phyloP scores from a whole-genome alignment of 2,888 invertebrate genomes.

The Athrips mouffetella region DNA sequence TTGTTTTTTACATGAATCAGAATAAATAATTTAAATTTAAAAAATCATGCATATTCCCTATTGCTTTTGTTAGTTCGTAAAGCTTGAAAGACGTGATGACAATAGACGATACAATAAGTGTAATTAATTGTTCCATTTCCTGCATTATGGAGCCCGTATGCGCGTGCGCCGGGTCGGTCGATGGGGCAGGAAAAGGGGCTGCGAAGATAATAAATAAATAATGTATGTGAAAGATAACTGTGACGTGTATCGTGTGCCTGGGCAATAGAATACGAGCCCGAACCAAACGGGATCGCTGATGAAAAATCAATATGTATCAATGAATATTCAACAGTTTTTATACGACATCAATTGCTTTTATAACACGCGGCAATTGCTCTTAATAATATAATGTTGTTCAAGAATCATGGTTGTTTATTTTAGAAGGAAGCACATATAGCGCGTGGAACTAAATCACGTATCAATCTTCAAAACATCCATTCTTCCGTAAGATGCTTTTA shows the following conservation, averaged over 20 bases:
- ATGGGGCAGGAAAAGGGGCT: conserved; percentile 27
- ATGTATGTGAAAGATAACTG: conserved; percentile 57
- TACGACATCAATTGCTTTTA: conserved; percentile 36
- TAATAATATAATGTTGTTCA: conserved; percentile 9
- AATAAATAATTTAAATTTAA: too few species aligned
- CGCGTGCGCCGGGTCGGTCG: conserved; percentile 31
- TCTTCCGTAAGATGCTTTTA: not conserved
- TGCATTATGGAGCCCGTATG: conserved; percentile 51
- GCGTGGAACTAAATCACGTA: not conserved
- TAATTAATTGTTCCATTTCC: conserved; percentile 56
- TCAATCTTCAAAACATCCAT: not conserved
- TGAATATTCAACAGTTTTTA: conserved; percentile 46
- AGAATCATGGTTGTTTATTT: not conserved
- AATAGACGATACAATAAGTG: conserved; percentile 60
- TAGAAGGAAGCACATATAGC: not conserved
- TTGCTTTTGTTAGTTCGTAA: conserved; percentile 23
- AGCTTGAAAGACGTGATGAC: conserved; percentile 38
- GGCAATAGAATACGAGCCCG: conserved; percentile 34
- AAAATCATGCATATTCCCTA: not conserved
- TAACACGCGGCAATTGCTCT: conserved; percentile 32
- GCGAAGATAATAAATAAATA: conserved; percentile 50
- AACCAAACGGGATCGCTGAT: conserved; percentile 35
- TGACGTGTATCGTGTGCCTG: conserved; percentile 43
- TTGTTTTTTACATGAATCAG: too few species aligned
- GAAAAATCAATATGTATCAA: conserved; percentile 45